These are phyloP conservation scores for Eurytoma adleriae DNA, from an alignment of 2,888 invertebrate species.

Conservation along the genomic window DNA sequence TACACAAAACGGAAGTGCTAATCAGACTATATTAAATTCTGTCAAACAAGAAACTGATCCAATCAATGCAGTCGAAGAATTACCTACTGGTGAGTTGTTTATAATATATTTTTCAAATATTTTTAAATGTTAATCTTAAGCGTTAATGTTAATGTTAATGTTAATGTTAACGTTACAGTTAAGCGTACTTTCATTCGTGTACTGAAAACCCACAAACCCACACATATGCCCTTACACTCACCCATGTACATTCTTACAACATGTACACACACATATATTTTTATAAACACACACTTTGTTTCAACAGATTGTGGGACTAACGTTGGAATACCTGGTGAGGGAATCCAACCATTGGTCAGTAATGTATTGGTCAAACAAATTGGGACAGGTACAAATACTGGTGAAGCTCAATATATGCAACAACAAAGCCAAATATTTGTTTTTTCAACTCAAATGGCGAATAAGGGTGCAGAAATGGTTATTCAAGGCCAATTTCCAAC, in stretches of 20 bases:
- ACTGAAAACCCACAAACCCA: too few relatives aligned
- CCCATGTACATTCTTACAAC: too few relatives aligned
- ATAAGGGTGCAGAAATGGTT: constrained; percentile 96
- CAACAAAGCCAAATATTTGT: constrained; percentile 99
- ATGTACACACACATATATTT: not conserved
- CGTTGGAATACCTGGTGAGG: constrained; percentile 78
- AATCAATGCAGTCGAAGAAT: constrained; percentile 68
- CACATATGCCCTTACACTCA: too few relatives aligned
- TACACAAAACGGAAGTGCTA: constrained; percentile 67
- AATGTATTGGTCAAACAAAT: constrained; percentile 87
- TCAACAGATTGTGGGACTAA: constrained; percentile 67
- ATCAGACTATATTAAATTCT: constrained; percentile 68
- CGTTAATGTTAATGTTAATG: too few relatives aligned
- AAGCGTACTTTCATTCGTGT: too few relatives aligned
- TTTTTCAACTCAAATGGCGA: constrained; percentile 95
- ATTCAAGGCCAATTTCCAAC: constrained; percentile 92
- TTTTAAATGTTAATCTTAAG: too few relatives aligned
- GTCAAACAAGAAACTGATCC: constrained; percentile 72
- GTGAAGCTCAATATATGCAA: constrained; percentile 93
- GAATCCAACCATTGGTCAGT: constrained; percentile 85
- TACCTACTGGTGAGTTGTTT: constrained; percentile 59
- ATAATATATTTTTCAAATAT: not conserved
- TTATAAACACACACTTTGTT: constrained; percentile 1
- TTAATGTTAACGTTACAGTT: too few relatives aligned
- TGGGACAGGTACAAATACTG: constrained; percentile 83